Evolutionary conservation across 2,797 vertebrate genomes (phyloP).

Genomic region (Oreonectes daqikongensis): DNA sequence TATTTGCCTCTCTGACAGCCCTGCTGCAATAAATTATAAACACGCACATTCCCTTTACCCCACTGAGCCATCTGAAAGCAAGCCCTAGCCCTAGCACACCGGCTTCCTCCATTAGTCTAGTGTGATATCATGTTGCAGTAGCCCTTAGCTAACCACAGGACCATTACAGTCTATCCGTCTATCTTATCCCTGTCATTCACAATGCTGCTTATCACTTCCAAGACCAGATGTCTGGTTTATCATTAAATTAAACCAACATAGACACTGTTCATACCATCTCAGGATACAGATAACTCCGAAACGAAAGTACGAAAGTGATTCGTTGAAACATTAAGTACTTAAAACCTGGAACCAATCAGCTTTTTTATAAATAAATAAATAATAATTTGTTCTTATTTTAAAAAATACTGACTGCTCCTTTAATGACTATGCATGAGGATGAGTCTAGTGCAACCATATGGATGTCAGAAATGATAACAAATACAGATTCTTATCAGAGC

Average conservation of each 20-base stretch:
- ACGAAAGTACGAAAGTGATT: not conserved
- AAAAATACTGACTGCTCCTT: too few relatives aligned
- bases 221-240: constrained; percentile 39
- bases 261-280: constrained; percentile 20
- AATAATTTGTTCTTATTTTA: too few relatives aligned
- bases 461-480: constrained; percentile 35
- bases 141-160: constrained; percentile 44
- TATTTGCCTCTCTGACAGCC: constrained; percentile 8
- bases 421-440: too few relatives aligned
- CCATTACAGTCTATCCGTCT: constrained; percentile 30
- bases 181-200: constrained; percentile 28
- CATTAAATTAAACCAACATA: constrained; percentile 21
- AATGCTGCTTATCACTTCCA: constrained; percentile 22
- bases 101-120: constrained; percentile 34
- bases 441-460: constrained; percentile 27
- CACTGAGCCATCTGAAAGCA: constrained; percentile 8
- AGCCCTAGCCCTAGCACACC: not conserved
- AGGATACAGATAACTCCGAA: constrained; percentile 14
- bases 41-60: constrained; percentile 5
- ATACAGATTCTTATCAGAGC: constrained; percentile 33
- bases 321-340: not conserved
- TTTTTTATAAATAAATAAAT: too few relatives aligned
- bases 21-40: constrained; percentile 10
- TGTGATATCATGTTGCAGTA: constrained; percentile 36
- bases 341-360: not conserved